Conservation (phyloP, 2,797 vertebrate genomes). For the Potorous gilbertii region DNA sequence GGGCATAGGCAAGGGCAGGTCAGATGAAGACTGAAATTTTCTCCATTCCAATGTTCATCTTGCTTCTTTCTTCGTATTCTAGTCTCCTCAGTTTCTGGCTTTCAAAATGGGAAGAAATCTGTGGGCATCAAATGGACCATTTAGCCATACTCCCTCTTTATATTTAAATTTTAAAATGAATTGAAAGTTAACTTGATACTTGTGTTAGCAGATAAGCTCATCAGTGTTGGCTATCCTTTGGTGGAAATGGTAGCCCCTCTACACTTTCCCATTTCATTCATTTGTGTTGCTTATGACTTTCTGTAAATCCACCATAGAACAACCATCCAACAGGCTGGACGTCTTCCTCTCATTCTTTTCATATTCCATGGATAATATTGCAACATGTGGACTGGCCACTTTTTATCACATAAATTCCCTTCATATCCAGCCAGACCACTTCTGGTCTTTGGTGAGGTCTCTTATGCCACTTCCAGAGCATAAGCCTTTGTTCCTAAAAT, state of each 20-base stretch:
- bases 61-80: neutral
- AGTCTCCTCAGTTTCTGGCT: neutral
- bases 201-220: neutral
- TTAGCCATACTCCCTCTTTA: neutral
- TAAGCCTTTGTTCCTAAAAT: neutral
- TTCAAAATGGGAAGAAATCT: neutral
- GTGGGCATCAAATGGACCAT: neutral
- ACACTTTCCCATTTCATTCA: neutral
- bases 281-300: neutral
- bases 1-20: neutral
- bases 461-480: neutral
- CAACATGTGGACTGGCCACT: neutral
- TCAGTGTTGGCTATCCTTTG: neutral
- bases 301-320: neutral
- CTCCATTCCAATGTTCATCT: neutral
- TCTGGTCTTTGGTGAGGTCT: neutral
- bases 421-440: neutral
- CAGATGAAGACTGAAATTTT: neutral
- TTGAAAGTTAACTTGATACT: too few relatives aligned
- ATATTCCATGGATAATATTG: neutral
- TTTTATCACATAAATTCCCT: neutral
- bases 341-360: neutral
- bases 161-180: neutral
- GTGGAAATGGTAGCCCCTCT: neutral
- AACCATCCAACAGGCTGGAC: neutral